Evolutionary conservation across 1,140 invertebrate species (phyloP), one percentile per base, ranked within the genome.

Genomic region (Coelopa frigida): DNA sequence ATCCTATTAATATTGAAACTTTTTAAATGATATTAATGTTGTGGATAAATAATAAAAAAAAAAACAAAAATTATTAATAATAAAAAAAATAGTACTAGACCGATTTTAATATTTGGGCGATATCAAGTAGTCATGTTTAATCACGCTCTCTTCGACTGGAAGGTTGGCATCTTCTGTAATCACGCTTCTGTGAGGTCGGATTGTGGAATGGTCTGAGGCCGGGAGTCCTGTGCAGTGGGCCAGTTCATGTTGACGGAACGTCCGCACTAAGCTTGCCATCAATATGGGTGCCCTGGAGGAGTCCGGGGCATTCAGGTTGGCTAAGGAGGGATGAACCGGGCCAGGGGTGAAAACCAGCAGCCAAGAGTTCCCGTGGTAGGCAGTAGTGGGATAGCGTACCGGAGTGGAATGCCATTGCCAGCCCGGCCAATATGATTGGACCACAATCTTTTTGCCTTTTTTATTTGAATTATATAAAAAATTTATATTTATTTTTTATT

Each of bases 321-420:
- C 78, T 82, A 85, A 94, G 80, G 89, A 93, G 87, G 82, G 85
- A 85, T 82, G 89, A 75, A 94, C 78, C 83, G 89, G 89, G 88
- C 87, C 88, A 94, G 89, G 84, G 84, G 85, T 87, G 89, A 85
- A 89, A 93, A 84, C 80, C 82, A 91, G 87, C 88, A 92, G 86
- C 86, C 87, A 89, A 91, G 89, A 93, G 87, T 85, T 83, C 82
- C 87, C 88, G 87, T 87, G 87, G 85, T 76, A 83, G 77, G 85
- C 87, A 91, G 89, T 92, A 92, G 89, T 89, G 88, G 89, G 89
- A 92, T 89, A 82, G 90, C 89, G 85, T 80, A 86, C 79, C 85
- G 87, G 90, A 94, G 89, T 89, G 82, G 78, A 79, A 85, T 76
- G 77, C 76, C 43, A 44, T 36, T 31, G 32, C 22, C 43, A 44